Conservation (phyloP, 2,113 vertebrate genomes). For the Castor canadensis region DNA sequence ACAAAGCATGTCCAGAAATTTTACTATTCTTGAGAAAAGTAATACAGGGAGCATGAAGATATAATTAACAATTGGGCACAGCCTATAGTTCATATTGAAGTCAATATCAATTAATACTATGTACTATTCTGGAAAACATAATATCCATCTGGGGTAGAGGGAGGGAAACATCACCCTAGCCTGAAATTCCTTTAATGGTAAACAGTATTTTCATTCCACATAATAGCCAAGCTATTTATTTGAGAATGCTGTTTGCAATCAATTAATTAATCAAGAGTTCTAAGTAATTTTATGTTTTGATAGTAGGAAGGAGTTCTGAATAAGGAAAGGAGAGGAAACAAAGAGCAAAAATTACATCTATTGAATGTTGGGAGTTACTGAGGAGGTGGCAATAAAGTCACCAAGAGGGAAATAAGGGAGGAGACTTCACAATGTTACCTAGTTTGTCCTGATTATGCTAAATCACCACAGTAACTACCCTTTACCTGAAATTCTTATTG, state of each 20-base stretch:
- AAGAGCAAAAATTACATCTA: background rate
- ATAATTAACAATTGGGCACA: background rate
- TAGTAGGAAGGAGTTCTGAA: background rate
- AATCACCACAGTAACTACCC: background rate
- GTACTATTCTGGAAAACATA: conserved; percentile 1
- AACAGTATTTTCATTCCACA: background rate
- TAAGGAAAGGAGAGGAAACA: background rate
- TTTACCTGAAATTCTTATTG: background rate
- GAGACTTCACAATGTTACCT: background rate
- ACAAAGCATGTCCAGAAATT: background rate
- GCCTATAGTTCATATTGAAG: conserved; percentile 6
- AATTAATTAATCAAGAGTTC: background rate
- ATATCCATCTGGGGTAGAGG: background rate
- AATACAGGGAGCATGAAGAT: background rate
- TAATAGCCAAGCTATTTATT: background rate
- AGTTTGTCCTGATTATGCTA: background rate
- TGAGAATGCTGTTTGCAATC: background rate
- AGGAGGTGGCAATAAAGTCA: background rate
- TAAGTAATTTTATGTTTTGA: conserved; percentile 12
- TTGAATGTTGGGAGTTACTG: background rate
- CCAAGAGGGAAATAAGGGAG: background rate
- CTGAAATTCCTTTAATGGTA: background rate
- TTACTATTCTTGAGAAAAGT: background rate
- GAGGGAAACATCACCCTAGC: background rate
- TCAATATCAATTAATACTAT: conserved; percentile 8